A percentile compares a stretch with the other conserved stretches of the same genome.
Evolutionary conservation across 2,113 vertebrate species (phyloP).

Genomic region (Alethe castanea): DNA sequence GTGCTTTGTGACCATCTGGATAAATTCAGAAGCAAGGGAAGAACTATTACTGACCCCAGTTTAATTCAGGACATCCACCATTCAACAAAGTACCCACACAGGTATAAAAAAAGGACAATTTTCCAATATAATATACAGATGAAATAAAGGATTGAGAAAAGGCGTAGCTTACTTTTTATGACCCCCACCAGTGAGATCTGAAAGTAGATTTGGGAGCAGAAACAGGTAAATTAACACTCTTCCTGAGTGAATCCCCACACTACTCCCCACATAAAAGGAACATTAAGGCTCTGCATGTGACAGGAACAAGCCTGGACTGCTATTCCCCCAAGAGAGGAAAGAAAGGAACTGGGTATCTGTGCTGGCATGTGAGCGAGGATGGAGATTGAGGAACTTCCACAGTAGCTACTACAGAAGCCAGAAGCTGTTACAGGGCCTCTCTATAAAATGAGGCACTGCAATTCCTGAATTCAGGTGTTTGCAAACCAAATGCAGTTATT

Average conservation of each 20-base stretch:
- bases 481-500: neutral
- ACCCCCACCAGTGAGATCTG: neutral
- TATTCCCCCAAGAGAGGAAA: neutral
- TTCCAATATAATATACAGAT: neutral
- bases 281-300: accelerated
- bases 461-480: neutral
- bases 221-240: neutral
- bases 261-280: neutral
- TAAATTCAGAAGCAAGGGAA: neutral
- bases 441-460: neutral
- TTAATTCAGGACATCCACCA: neutral
- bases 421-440: neutral
- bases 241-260: neutral
- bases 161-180: neutral
- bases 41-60: neutral
- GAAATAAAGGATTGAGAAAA: neutral
- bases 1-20: neutral
- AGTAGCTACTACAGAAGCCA: neutral
- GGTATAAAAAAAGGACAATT: neutral
- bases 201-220: neutral
- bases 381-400: neutral
- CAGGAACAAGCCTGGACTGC: neutral
- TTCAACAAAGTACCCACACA: neutral
- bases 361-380: neutral
- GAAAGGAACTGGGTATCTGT: neutral